Base-by-base conservation (phyloP, 37 sponge, comb jelly and placozoan genomes). In the Haliclona indistincta region DNA sequence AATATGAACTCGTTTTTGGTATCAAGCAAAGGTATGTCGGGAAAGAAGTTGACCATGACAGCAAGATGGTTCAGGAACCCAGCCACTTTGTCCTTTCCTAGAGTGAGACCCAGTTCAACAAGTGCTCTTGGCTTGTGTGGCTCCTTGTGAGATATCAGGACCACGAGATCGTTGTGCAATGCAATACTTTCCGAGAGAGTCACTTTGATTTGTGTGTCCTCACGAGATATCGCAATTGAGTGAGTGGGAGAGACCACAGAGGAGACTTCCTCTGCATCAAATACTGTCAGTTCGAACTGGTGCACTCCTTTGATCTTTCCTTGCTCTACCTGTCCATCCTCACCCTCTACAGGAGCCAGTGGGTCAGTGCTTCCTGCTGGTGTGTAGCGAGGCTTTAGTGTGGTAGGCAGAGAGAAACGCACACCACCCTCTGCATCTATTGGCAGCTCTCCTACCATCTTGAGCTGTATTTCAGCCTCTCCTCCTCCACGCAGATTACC, bases 1-100 rank as follows among this genome's bases (percentile, higher is more conserved):
- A 89, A 90, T 4, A 85, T 75, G 30, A 90, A 76, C 68, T 90
- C 91, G 63, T 81, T 80, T 1, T 65, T 51, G 30, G 68, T 66
- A 29, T 40, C 45, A 20, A 58, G 51, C 25, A 8, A 19, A 0
- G 64, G 22, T 3, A 69, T 33, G 42, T 80, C 52, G 4, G 87
- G 87, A 33, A 80, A 74, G 70, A 85, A 85, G 58, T 70, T 85
- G 5, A 77, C 4, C 78, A 85, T 77, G 19, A 71, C 78, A 22
- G 73, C 78, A 28, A 55, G 71, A 63, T 43, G 62, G 53, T 47
- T 53, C 74, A 73, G 63, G 64, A 78, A 75, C 26, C 70, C 1
- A 25, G 23, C 26, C 7, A 7, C 28, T 33, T 39, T 79, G 43
- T 54, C 77, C 26, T 38, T 76, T 8, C 51, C 71, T 35, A 6